Evolutionary conservation across 2,113 vertebrate species (phyloP).

Genomic region (Origma solitaria): DNA sequence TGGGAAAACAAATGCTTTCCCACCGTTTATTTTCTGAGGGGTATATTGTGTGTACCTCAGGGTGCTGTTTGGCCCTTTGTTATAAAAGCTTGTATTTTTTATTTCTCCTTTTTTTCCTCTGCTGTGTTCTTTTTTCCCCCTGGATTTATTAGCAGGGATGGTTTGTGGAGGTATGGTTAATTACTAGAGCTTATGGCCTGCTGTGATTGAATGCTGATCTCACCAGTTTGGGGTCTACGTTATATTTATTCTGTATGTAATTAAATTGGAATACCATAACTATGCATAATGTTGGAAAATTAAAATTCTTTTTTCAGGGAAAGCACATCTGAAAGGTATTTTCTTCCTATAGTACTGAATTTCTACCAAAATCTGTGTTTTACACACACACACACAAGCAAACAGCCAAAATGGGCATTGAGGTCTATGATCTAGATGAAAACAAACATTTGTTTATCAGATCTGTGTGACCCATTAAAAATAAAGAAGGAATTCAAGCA

Average conservation of each 20-base stretch:
- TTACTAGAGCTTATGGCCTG: slow-evolving; percentile 58
- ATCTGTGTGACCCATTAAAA: neutral
- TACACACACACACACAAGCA: neutral
- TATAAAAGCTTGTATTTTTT: slow-evolving; percentile 8
- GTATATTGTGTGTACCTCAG: neutral
- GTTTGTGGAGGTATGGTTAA: slow-evolving; percentile 58
- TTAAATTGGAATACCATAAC: slow-evolving; percentile 59
- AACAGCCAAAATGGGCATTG: neutral
- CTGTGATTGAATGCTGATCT: slow-evolving; percentile 66
- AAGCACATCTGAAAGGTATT: slow-evolving; percentile 32
- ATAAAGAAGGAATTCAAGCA: neutral
- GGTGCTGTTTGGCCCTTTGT: neutral
- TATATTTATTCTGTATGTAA: slow-evolving; percentile 63
- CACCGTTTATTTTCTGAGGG: neutral
- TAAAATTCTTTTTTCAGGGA: neutral
- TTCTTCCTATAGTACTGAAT: neutral
- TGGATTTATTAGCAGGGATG: slow-evolving; percentile 44
- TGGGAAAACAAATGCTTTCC: neutral
- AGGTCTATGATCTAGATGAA: neutral
- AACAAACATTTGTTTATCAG: neutral
- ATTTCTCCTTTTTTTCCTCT: neutral
- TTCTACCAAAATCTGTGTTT: neutral
- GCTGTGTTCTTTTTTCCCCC: neutral
- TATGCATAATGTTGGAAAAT: slow-evolving; percentile 50
- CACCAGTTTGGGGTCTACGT: slow-evolving; percentile 43